These are phyloP conservation scores for Drosophila mayri DNA, from an alignment of 1,140 invertebrate genomes.

Conservation along the genomic window DNA sequence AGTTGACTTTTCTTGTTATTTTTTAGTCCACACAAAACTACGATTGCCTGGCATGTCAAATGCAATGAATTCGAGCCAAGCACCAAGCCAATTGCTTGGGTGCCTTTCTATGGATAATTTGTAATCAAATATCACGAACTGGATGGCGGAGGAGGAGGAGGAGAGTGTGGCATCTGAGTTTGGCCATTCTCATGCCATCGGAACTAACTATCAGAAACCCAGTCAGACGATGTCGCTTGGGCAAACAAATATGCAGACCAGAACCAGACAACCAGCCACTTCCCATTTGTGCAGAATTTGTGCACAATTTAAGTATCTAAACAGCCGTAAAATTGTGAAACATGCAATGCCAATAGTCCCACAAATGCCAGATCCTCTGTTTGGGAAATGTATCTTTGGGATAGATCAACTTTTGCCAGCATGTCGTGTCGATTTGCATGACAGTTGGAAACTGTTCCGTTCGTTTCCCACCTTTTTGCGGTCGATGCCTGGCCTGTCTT, in stretches of 20 bases:
- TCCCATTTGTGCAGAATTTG: slow-evolving; percentile 34
- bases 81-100: slow-evolving; percentile 34
- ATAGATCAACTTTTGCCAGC: slow-evolving; percentile 38
- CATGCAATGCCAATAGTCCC: slow-evolving; percentile 63
- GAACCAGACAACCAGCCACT: slow-evolving; percentile 21
- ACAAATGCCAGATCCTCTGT: slow-evolving; percentile 41
- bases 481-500: slow-evolving; percentile 13
- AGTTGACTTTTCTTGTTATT: slow-evolving; percentile 55
- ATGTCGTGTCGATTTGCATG: slow-evolving; percentile 48
- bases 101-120: slow-evolving; percentile 64
- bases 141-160: neutral
- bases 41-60: slow-evolving; percentile 75
- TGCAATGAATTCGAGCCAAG: slow-evolving; percentile 55
- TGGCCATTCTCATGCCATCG: slow-evolving; percentile 19
- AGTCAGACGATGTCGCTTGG: slow-evolving; percentile 38
- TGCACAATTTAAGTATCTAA: slow-evolving; percentile 74
- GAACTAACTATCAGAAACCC: slow-evolving; percentile 23
- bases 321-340: slow-evolving; percentile 75
- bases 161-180: slow-evolving; percentile 18
- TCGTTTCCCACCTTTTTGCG: slow-evolving; percentile 36
- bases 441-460: slow-evolving; percentile 45
- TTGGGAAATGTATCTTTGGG: slow-evolving; percentile 41
- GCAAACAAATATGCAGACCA: slow-evolving; percentile 47
- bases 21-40: slow-evolving; percentile 63
- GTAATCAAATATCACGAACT: slow-evolving; percentile 80